Percentiles rank a stretch among this genome's conserved stretches.
phyloP scores from a whole-genome alignment of 2,888 invertebrate genomes.

The Sceliomorpha sp. region DNA sequence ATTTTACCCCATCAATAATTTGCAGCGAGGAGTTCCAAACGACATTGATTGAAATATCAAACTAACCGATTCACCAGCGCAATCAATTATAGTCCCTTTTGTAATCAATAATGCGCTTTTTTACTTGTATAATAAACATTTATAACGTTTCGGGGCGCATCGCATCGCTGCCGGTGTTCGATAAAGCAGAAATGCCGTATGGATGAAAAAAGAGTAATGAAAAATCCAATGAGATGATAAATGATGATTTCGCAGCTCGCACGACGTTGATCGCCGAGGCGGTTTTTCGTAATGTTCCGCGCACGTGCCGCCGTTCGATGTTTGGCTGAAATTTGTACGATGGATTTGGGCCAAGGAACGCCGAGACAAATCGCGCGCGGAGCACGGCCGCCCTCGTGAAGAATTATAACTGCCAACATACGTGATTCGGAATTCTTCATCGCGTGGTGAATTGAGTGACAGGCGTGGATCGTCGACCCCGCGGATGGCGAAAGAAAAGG shows the following conservation, averaged over 20 bases:
- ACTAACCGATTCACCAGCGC: too few relatives aligned
- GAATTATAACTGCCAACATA: constrained; percentile 42
- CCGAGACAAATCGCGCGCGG: constrained; percentile 50
- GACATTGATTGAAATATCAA: too few relatives aligned
- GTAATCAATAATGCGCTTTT: too few relatives aligned
- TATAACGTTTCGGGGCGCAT: too few relatives aligned
- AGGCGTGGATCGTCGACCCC: constrained; percentile 47
- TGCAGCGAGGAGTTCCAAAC: too few relatives aligned
- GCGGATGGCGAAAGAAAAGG: constrained; percentile 43
- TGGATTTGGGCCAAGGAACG: constrained; percentile 38
- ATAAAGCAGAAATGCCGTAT: too few relatives aligned
- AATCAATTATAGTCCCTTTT: too few relatives aligned
- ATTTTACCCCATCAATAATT: too few relatives aligned
- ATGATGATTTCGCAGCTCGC: constrained; percentile 23
- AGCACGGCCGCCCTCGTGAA: constrained; percentile 22
- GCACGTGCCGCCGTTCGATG: constrained; percentile 46
- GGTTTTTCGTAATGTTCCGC: constrained; percentile 46
- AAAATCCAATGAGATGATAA: constrained; percentile 36
- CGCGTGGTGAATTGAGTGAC: constrained; percentile 45
- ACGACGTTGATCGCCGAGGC: constrained; percentile 48
- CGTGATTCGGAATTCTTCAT: constrained; percentile 47
- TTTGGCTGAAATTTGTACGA: constrained; percentile 42
- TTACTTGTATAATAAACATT: too few relatives aligned
- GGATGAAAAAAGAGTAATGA: constrained; percentile 11
- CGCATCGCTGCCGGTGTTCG: too few relatives aligned